Conservation (phyloP, 2,113 vertebrate genomes). For the Brevimyrus niger region DNA sequence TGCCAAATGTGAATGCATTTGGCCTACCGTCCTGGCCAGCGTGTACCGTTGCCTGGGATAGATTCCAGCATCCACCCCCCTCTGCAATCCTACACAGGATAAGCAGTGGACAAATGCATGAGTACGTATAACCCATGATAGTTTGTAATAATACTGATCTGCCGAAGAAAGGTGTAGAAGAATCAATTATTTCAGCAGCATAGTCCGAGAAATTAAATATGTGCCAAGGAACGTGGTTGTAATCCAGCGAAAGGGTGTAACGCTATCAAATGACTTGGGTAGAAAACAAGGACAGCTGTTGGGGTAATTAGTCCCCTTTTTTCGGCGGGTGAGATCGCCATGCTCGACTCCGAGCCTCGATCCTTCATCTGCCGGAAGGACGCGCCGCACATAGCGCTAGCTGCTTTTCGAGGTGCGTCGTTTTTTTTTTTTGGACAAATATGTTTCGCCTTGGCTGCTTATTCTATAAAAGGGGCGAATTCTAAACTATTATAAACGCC, state of each 20-base stretch:
- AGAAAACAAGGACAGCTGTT: slow-evolving; percentile 16
- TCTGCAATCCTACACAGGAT: not conserved
- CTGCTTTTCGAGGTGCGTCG: not conserved
- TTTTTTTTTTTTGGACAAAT: not conserved
- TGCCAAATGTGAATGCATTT: not conserved
- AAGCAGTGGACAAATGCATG: not conserved
- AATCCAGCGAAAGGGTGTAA: not conserved
- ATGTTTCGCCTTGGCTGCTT: not conserved
- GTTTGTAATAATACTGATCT: not conserved
- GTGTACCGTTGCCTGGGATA: not conserved
- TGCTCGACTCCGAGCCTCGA: not conserved
- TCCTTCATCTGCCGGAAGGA: not conserved
- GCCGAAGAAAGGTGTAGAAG: not conserved
- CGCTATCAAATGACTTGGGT: not conserved
- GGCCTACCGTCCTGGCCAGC: not conserved
- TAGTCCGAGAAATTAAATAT: not conserved
- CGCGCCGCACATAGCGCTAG: not conserved
- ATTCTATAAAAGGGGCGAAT: not conserved
- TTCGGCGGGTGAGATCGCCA: not conserved
- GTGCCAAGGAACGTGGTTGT: not conserved
- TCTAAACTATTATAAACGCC: not conserved
- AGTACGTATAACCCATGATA: not conserved
- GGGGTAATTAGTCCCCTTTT: not conserved
- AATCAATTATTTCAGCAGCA: not conserved
- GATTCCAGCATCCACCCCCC: not conserved